phyloP scores from a whole-genome alignment of 2,888 invertebrate species.

The Branchipolynoe longqiensis region DNA sequence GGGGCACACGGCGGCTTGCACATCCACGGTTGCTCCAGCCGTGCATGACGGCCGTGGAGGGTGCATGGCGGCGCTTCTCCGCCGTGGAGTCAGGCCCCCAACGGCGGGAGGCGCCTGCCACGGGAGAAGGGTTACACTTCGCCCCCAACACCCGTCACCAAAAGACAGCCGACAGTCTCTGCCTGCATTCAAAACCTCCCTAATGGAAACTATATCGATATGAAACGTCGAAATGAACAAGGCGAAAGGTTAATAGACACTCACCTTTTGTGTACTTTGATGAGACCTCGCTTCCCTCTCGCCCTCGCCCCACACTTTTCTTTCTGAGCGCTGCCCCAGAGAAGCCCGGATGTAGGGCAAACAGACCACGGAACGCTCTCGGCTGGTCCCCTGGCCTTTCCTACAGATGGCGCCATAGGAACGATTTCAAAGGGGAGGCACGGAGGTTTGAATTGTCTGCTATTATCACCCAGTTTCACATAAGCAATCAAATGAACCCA shows the following conservation, averaged over 20 bases:
- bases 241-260: not conserved
- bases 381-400: too few relatives aligned
- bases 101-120: slow-evolving; percentile 34
- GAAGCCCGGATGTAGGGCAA: slow-evolving; percentile 46
- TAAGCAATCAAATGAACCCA: too few relatives aligned
- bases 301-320: slow-evolving; percentile 4
- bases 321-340: not conserved
- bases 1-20: not conserved
- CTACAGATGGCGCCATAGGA: too few relatives aligned
- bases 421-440: too few relatives aligned
- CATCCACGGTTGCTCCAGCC: slow-evolving; percentile 25
- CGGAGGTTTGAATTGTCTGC: too few relatives aligned
- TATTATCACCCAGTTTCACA: too few relatives aligned
- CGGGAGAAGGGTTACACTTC: not conserved
- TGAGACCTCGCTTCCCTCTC: slow-evolving; percentile 44
- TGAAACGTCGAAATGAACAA: not conserved
- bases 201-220: not conserved
- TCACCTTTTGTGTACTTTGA: slow-evolving; percentile 54
- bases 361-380: too few relatives aligned
- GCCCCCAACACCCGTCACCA: not conserved
- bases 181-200: not conserved
- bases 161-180: not conserved
- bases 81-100: slow-evolving; percentile 31
- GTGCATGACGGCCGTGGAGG: slow-evolving; percentile 45
- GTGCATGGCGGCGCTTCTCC: not conserved